Percentiles rank a stretch among this genome's conserved stretches.
Evolutionary conservation across 2,888 invertebrate species (phyloP).

Genomic region (Acholoe squamosa): DNA sequence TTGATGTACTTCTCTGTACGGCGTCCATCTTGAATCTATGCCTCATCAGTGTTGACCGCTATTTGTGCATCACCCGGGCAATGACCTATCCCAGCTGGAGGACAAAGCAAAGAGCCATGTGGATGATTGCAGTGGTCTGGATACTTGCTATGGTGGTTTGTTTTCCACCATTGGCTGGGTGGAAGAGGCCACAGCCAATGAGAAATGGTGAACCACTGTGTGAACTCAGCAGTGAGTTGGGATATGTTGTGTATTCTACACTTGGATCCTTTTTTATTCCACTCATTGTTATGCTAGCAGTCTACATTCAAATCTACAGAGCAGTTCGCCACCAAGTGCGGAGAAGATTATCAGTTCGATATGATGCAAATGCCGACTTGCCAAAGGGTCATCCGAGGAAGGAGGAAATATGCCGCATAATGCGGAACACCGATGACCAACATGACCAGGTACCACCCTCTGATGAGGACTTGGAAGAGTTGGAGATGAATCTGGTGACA

Average conservation of each 20-base stretch:
- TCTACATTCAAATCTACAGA: conserved; percentile 98
- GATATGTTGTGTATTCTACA: conserved; percentile 98
- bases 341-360: conserved; percentile 82
- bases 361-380: conserved; percentile 73
- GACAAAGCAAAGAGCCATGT: conserved; percentile 93
- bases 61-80: conserved; percentile 97
- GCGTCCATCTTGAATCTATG: conserved; percentile 98
- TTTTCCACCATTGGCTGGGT: conserved; percentile 96
- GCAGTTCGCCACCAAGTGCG: conserved; percentile 96
- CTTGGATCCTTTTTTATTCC: conserved; percentile 99
- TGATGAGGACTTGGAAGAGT: conserved; percentile 14
- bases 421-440: background rate
- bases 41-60: conserved; percentile 96
- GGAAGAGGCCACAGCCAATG: conserved; percentile 87
- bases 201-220: conserved; percentile 85
- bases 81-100: conserved; percentile 96
- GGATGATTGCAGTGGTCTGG: conserved; percentile 98
- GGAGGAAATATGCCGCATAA: conserved; percentile 48
- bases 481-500: conserved; percentile 56
- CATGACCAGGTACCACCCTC: conserved; percentile 25
- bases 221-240: conserved; percentile 92
- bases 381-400: conserved; percentile 71
- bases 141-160: conserved; percentile 96
- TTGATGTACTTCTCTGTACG: conserved; percentile 97
- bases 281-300: conserved; percentile 99